Base-by-base conservation (phyloP, 2,797 vertebrate genomes). In the Hippopotamyrus pictus region DNA sequence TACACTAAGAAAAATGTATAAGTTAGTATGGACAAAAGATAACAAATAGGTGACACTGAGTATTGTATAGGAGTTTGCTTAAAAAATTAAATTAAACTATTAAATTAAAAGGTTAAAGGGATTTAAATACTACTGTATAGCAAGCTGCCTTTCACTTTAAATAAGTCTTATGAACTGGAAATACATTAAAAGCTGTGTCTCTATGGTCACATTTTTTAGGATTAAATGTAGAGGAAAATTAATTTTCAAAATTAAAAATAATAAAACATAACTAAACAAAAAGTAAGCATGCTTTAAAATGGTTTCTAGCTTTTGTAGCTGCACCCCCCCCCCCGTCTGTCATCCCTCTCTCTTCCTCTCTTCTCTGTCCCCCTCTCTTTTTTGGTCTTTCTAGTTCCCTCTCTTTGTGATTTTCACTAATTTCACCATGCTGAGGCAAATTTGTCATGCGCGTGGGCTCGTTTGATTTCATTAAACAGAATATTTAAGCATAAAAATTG, bases 401-500 rank as follows among this genome's bases (percentile, higher is more conserved):
- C 91, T 94, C 92, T 95, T 95, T 95, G 93, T 96, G 94, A 96
- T 96, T 94, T 94, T 94, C 95, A 92, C 96, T 97, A 96, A 97
- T 98, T 97, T 96, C 95, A 95, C 95, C 94, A 93, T 94, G 96
- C 96, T 96, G 95, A 94, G 96, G 96, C 95, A 95, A 97, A 98
- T 97, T 97, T 98, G 97, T 97, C 96, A 96, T 94, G 96, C 90
- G 93, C 96, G 94, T 96, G 96, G 96, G 96, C 97, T 96, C 96
- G 96, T 98, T 98, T 98, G 97, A 99, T 98, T 98, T 97, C 97
- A 99, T 98, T 98, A 98, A 98, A 98, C 96, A 96, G 97, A 98
- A 98, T 98, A 98, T 98, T 98, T 98, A 97, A 98, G 97, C 97
- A 97, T 97, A 98, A 97, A 98, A 98, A 98, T 97, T 97, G 97